Base-by-base conservation (phyloP, 2,888 invertebrate genomes). In the Therioaphis trifolii region DNA sequence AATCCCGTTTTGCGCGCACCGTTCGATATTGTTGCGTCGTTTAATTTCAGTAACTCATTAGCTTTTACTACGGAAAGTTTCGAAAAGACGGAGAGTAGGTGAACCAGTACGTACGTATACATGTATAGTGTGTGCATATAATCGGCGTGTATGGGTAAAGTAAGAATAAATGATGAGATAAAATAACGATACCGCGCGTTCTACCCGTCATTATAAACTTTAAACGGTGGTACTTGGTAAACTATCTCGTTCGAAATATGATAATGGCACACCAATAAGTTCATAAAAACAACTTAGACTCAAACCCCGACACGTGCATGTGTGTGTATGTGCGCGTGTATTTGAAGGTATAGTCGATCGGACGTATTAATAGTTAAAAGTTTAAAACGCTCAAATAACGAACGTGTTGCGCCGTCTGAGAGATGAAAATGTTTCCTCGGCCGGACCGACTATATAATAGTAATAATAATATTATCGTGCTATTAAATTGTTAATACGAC, bases 131-230 rank as follows among this genome's bases (percentile, higher is more conserved):
- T 12, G 52, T 74, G 15, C 21, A 29, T 11, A 43, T 5, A 5
- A 21, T 9, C 18, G 9, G 18, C 9, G n/a, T 27, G n/a, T n/a
- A n/a, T n/a, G n/a, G 24, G 58, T 43, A 61, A 27, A 63, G 49
- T 77, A 77, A 63, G 63, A 77, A 63, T 77, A 63, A 49, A 66
- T 63, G n/a, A 77, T 49, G 49, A 77, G 63, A 77, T 63, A 35
- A 49, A 77, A 63, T 77, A 63, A 63, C 46, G 63, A 75, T 58
- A 52, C 72, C 58, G 52, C 52, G 9, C 61, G 63, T 29, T 49
- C 24, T 24, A 27, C 43, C 58, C 49, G n/a, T 63, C 29, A n/a
- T 63, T 77, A 11, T 63, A 63, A 77, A 77, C 76, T 63, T 77
- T 63, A 49, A 77, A 63, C 76, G 61, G 46, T 46, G 9, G 29